Evolutionary conservation across 1,140 invertebrate genomes (phyloP), one percentile per base, ranked within the genome.

Genomic region (Orussus abietinus): DNA sequence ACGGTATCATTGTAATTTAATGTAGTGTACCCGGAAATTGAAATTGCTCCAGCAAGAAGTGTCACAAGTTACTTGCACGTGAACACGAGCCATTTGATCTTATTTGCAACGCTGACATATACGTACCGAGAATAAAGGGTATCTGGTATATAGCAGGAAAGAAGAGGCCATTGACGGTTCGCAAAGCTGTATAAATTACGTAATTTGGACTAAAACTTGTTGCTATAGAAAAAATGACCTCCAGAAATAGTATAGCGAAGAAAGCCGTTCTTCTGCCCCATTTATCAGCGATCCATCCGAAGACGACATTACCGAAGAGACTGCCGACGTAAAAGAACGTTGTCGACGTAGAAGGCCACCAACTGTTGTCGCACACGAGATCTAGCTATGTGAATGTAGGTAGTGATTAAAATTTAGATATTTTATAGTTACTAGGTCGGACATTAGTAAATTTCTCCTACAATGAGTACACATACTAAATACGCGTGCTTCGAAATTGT

Each of bases 81-180:
- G n/a, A n/a, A n/a, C n/a, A n/a, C n/a, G n/a, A n/a, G n/a, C n/a
- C n/a, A n/a, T n/a, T n/a, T n/a, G n/a, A n/a, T n/a, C n/a, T n/a
- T n/a, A n/a, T n/a, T n/a, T n/a, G n/a, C n/a, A n/a, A n/a, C n/a
- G n/a, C n/a, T 14, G 17, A 32, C 1, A 18, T 4, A 20, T 14
- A 42, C 51, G 41, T 53, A 79, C 78, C 81, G 36, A 86, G 63
- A 47, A 85, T 82, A 47, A 84, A 83, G 14, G 83, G 83, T 55
- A 81, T 79, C 51, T 83, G 81, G 58, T 83, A 83, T 46, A 85
- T 70, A 14, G 84, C 82, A 19, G 85, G 84, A 50, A 86, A 83
- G 49, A 85, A 83, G 26, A 86, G 72, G 21, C 84, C 85, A 34
- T 80, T 79, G 19, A 80, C 66, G 21, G 83, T 77, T 34, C 84